Evolutionary conservation across 2,888 invertebrate genomes (phyloP).

Genomic region (Liposcelis brunnea): DNA sequence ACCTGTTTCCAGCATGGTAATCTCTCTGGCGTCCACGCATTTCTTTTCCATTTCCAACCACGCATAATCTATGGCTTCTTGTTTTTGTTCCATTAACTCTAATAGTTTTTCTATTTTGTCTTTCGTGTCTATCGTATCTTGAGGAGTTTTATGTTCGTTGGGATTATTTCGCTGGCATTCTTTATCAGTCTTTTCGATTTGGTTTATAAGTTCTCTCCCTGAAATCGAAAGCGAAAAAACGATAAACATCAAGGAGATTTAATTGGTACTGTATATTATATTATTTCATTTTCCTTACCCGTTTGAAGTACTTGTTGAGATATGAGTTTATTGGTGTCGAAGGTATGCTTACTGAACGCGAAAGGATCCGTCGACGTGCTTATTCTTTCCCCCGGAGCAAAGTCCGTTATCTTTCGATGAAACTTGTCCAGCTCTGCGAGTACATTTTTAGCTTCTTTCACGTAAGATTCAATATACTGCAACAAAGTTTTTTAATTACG

Average conservation of each 20-base stretch:
- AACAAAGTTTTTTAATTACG: slow-evolving; percentile 12
- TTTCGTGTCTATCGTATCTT: slow-evolving; percentile 42
- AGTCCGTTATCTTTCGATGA: slow-evolving; percentile 35
- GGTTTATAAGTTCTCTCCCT: slow-evolving; percentile 28
- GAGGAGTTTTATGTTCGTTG: slow-evolving; percentile 28
- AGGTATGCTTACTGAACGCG: slow-evolving; percentile 27
- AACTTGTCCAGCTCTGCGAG: slow-evolving; percentile 43
- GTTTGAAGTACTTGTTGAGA: slow-evolving; percentile 16
- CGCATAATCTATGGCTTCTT: slow-evolving; percentile 36
- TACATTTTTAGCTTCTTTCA: slow-evolving; percentile 38
- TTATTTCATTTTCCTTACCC: slow-evolving; percentile 15
- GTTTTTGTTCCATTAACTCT: slow-evolving; percentile 37
- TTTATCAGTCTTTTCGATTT: slow-evolving; percentile 23
- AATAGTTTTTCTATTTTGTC: slow-evolving; percentile 37
- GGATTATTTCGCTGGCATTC: slow-evolving; percentile 1
- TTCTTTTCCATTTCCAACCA: slow-evolving; percentile 41
- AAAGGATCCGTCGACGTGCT: slow-evolving; percentile 38
- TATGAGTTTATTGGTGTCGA: slow-evolving; percentile 19
- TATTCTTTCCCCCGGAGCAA: slow-evolving; percentile 31
- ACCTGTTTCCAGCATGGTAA: slow-evolving; percentile 40
- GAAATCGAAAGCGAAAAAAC: slow-evolving; percentile 15
- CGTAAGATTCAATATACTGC: slow-evolving; percentile 51
- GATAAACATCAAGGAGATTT: slow-evolving; percentile 8
- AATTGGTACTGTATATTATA: slow-evolving; percentile 7
- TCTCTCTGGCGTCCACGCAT: slow-evolving; percentile 36